Evolutionary conservation across 2,797 vertebrate species (phyloP).

Genomic region (Calcarius lapponicus): DNA sequence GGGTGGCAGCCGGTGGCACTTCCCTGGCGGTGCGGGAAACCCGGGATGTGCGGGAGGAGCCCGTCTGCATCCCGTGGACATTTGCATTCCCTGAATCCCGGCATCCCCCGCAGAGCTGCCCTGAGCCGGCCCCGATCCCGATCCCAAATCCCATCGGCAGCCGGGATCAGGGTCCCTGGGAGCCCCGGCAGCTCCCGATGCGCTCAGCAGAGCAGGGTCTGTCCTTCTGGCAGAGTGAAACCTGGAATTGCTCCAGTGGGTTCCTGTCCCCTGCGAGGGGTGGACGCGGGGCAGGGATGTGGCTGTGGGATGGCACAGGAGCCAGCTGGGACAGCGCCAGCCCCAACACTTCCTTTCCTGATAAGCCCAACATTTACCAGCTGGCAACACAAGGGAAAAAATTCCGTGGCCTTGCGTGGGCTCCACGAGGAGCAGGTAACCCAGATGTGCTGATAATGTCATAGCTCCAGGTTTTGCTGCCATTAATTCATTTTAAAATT

Average conservation of each 20-base stretch:
- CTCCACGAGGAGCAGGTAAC: rapidly evolving
- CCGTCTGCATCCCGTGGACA: rapidly evolving
- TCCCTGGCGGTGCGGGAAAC: not conserved
- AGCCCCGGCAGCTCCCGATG: not conserved
- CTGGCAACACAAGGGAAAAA: rapidly evolving
- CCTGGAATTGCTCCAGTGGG: rapidly evolving
- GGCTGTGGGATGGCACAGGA: not conserved
- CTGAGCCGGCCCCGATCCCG: not conserved
- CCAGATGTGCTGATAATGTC: not conserved
- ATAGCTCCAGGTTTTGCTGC: rapidly evolving
- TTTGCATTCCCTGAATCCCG: not conserved
- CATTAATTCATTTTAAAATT: rapidly evolving
- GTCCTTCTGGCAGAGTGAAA: not conserved
- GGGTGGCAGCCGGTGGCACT: not conserved
- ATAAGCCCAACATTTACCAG: not conserved
- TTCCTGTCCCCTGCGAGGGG: no score
- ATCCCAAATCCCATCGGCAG: not conserved
- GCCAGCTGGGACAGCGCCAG: not conserved
- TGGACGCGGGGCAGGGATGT: rapidly evolving
- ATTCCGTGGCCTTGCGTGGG: rapidly evolving
- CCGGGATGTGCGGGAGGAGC: not conserved
- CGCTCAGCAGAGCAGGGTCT: rapidly evolving
- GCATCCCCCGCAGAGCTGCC: not conserved
- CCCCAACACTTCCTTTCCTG: not conserved
- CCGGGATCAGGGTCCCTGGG: not conserved